Percentiles rank a stretch among this genome's conserved stretches.
Conservation (phyloP, 2,888 invertebrate species). For the Watsonalla cultraria region DNA sequence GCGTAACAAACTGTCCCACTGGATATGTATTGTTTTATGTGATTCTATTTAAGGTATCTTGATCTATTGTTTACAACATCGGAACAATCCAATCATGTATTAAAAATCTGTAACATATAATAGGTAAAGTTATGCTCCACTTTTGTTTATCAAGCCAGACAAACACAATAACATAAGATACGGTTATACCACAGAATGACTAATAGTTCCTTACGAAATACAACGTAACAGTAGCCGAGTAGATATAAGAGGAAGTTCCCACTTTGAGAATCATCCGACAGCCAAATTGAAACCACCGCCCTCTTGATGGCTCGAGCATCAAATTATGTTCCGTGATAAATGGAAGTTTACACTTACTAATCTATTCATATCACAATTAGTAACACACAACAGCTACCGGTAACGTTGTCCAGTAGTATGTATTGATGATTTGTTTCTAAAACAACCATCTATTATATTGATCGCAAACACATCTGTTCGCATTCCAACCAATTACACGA, state of each 20-base stretch:
- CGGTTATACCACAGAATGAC: background rate
- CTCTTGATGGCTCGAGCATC: conserved; percentile 31
- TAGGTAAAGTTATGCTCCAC: too few species aligned
- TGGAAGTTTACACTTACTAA: conserved; percentile 1
- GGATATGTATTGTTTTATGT: conserved; percentile 36
- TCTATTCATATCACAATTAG: background rate
- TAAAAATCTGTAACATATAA: too few species aligned
- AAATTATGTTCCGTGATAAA: conserved; percentile 19
- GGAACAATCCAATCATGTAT: background rate
- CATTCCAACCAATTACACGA: conserved; percentile 50
- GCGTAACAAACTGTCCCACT: conserved; percentile 26
- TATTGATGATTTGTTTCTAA: conserved; percentile 19
- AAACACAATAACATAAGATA: background rate
- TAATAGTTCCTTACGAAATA: conserved; percentile 6
- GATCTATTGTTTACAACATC: conserved; percentile 18
- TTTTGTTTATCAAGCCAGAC: too few species aligned
- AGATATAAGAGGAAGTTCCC: conserved; percentile 49
- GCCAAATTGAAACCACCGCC: conserved; percentile 48
- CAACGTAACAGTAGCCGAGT: conserved; percentile 12
- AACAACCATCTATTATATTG: conserved; percentile 26
- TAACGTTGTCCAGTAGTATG: conserved; percentile 9
- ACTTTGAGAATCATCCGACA: conserved; percentile 52
- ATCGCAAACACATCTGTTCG: conserved; percentile 33
- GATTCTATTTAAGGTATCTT: conserved; percentile 19
- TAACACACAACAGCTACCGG: background rate